Evolutionary conservation across 2,113 vertebrate genomes (phyloP).

Genomic region (Otolemur garnettii): DNA sequence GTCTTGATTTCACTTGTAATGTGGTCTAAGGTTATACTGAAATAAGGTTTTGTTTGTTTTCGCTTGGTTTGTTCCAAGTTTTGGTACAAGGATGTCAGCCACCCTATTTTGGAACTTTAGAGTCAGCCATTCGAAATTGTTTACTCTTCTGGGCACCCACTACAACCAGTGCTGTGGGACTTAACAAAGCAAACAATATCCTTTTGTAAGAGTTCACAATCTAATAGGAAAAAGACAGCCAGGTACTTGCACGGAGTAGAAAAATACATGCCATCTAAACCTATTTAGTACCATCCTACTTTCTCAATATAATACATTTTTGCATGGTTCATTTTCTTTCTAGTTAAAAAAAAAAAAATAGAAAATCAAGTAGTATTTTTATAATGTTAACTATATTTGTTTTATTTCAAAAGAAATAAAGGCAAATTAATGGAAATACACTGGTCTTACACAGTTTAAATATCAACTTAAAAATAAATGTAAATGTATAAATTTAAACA

Average conservation of each 20-base stretch:
- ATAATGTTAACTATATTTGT: constrained; percentile 25
- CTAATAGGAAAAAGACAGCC: constrained; percentile 4
- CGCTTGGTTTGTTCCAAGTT: constrained; percentile 30
- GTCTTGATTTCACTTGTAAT: constrained; percentile 43
- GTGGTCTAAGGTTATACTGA: neutral
- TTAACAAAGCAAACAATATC: constrained; percentile 3
- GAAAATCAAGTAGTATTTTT: constrained; percentile 38
- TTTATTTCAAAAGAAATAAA: constrained; percentile 66
- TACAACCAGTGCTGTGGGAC: neutral
- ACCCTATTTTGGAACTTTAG: constrained; percentile 41
- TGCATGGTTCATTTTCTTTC: neutral
- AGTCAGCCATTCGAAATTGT: constrained; percentile 44
- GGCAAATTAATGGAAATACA: neutral
- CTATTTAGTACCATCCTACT: neutral
- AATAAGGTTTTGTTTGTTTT: constrained; percentile 32
- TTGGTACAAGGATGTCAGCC: constrained; percentile 21
- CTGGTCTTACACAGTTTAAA: constrained; percentile 42
- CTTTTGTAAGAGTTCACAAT: constrained; percentile 4
- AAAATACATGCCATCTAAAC: neutral
- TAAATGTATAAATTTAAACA: neutral
- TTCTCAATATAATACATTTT: neutral
- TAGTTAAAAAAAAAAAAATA: neutral
- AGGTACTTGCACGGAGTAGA: neutral
- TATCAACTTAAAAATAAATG: constrained; percentile 42
- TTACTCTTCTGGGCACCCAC: neutral